Base-by-base conservation (phyloP, 2,888 invertebrate species). In the Lepidonotus clava region DNA sequence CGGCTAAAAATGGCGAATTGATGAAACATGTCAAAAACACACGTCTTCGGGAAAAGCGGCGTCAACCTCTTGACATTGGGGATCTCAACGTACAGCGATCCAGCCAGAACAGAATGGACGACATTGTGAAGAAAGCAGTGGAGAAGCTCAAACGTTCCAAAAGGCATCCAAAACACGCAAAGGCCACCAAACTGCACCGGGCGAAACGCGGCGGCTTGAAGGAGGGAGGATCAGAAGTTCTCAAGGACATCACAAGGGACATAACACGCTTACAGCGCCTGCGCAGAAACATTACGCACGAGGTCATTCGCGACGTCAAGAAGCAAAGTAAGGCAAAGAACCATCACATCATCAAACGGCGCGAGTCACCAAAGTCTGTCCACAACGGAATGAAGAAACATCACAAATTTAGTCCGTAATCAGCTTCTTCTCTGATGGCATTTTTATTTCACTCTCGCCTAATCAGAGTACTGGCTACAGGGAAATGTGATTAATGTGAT, bases 201-300 rank as follows among this genome's bases (percentile, higher is more conserved):
- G 28, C 80, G n/a, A 80, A 80, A 46, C 41, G 80, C 11, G 80
- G 24, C 24, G 41, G 77, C 11, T 2, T n/a, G 4, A 77, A 11
- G 24, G 51, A 80, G 46, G 5, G 6, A n/a, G 24, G 80, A 1
- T 80, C 80, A 0, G 46, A 80, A n/a, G 51, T 80, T 14, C 80
- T 80, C 0, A 80, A 80, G 80, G 80, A 80, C 32, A 80, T 80
- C 5, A 80, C n/a, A 41, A n/a, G 80, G 28, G 80, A 80, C 46
- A 80, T 80, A 2, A 41, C 80, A 6, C 80, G 80, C 28, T 46
- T 80, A 11, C 80, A 80, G 46, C 80, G 80, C 18, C 80, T 80
- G 28, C 41, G 80, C 24, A 2, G 80, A 41, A 46, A 28, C 46
- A 41, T 80, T 2, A 28, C 80, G n/a, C 80, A 80, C 28, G 46